A percentile compares a stretch with the other conserved stretches of the same genome.
Conservation (phyloP, 2,888 invertebrate species). For the Anaspis maculata region DNA sequence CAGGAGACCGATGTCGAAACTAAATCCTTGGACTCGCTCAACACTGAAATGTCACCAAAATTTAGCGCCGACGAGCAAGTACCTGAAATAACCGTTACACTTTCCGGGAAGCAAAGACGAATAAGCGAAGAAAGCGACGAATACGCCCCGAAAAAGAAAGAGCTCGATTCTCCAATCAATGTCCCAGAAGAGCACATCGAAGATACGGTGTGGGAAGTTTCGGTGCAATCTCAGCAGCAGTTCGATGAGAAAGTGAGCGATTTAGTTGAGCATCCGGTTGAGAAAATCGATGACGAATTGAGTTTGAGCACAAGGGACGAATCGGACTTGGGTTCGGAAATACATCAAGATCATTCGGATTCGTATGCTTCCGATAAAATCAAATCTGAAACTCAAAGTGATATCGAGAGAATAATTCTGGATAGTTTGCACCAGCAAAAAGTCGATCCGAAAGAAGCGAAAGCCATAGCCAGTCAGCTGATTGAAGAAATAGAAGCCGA, state of each 20-base stretch:
- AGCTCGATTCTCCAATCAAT: constrained; percentile 31
- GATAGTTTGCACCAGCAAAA: constrained; percentile 40
- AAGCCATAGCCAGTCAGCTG: constrained; percentile 44
- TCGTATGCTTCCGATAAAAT: constrained; percentile 35
- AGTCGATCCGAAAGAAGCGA: constrained; percentile 45
- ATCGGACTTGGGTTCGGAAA: constrained; percentile 39
- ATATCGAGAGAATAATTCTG: constrained; percentile 38
- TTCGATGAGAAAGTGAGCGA: constrained; percentile 37
- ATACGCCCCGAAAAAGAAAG: constrained; percentile 21
- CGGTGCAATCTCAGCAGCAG: constrained; percentile 39
- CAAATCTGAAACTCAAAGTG: constrained; percentile 38
- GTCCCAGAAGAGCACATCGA: constrained; percentile 44
- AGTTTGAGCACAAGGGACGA: constrained; percentile 34
- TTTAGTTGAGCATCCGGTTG: constrained; percentile 17
- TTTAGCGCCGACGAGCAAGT: constrained; percentile 28
- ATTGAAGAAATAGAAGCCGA: constrained; percentile 48
- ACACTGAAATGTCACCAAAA: constrained; percentile 26
- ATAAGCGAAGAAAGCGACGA: constrained; percentile 41
- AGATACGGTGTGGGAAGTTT: constrained; percentile 47
- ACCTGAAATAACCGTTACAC: constrained; percentile 40
- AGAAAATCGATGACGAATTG: constrained; percentile 35
- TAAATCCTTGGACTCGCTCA: constrained; percentile 32
- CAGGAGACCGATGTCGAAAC: constrained; percentile 38
- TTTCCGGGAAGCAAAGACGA: constrained; percentile 39
- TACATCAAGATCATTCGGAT: constrained; percentile 38